These are phyloP conservation scores for Notarius lentiginosus DNA, from an alignment of 2,113 vertebrate genomes.

Conservation along the genomic window DNA sequence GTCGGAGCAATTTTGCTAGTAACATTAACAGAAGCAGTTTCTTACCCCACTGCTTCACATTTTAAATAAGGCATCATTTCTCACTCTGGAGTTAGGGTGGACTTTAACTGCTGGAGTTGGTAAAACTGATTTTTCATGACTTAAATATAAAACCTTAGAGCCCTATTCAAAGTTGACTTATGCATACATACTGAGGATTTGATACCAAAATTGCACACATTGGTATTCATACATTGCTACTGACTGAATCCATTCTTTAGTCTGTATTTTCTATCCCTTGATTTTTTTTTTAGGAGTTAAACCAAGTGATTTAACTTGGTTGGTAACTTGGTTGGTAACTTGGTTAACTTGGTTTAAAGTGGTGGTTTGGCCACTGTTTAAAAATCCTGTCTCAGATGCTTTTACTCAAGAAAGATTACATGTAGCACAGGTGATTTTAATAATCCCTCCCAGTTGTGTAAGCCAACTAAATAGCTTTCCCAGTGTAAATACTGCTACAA, in stretches of 20 bases:
- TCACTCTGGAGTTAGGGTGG: background rate
- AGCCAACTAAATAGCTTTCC: background rate
- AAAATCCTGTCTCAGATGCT: background rate
- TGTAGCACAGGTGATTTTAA: background rate
- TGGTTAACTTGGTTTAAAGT: too few species aligned
- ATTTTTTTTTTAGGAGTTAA: background rate
- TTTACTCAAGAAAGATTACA: background rate
- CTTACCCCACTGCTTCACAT: background rate
- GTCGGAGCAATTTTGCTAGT: background rate
- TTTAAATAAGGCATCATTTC: background rate
- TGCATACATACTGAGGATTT: background rate
- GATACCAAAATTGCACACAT: background rate
- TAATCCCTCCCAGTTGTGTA: background rate
- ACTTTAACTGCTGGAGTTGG: background rate
- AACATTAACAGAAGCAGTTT: slow-evolving; percentile 10
- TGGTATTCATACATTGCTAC: background rate
- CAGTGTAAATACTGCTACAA: background rate
- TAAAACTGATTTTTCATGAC: background rate
- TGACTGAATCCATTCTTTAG: background rate
- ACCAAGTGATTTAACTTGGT: too few species aligned
- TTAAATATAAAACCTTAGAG: background rate
- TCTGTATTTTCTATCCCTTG: background rate
- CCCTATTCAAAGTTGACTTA: background rate
- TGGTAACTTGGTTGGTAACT: too few species aligned
- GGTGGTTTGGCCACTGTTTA: background rate